Evolutionary conservation across 2,888 invertebrate species (phyloP).

Genomic region (Stenchaetothrips biformis): DNA sequence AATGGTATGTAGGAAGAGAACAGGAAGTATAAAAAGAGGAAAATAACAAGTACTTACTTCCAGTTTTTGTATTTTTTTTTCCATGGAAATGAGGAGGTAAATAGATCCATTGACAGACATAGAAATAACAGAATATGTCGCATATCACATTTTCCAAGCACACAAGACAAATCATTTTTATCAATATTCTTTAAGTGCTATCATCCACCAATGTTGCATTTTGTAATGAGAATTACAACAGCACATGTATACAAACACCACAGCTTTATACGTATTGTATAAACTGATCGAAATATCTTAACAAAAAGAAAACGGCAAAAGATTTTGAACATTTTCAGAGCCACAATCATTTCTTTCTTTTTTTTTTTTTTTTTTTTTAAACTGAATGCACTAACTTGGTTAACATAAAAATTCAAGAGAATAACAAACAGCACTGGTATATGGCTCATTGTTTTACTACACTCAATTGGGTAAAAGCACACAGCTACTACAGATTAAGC

Average conservation of each 20-base stretch:
- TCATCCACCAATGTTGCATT: not conserved
- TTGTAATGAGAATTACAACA: not conserved
- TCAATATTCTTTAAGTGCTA: not conserved
- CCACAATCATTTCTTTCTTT: not conserved
- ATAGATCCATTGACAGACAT: not conserved
- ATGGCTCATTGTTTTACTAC: too few species aligned
- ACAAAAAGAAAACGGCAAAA: not conserved
- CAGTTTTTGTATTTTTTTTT: not conserved
- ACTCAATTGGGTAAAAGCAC: not conserved
- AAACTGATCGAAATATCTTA: not conserved
- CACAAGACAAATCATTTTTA: not conserved
- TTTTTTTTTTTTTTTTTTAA: too few species aligned
- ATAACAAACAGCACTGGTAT: too few species aligned
- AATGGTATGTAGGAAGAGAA: not conserved
- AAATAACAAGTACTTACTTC: not conserved
- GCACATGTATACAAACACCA: not conserved
- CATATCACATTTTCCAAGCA: slow-evolving; percentile 21
- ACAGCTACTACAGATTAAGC: not conserved
- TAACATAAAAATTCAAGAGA: too few species aligned
- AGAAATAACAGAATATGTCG: slow-evolving; percentile 1
- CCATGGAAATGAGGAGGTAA: not conserved
- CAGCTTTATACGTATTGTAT: not conserved
- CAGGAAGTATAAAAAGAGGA: not conserved
- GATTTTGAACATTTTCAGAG: not conserved
- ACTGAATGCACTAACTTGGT: too few species aligned